Evolutionary conservation across 2,113 vertebrate genomes (phyloP), one percentile per base, ranked within the genome.

Genomic region (Toxotes chatareus): DNA sequence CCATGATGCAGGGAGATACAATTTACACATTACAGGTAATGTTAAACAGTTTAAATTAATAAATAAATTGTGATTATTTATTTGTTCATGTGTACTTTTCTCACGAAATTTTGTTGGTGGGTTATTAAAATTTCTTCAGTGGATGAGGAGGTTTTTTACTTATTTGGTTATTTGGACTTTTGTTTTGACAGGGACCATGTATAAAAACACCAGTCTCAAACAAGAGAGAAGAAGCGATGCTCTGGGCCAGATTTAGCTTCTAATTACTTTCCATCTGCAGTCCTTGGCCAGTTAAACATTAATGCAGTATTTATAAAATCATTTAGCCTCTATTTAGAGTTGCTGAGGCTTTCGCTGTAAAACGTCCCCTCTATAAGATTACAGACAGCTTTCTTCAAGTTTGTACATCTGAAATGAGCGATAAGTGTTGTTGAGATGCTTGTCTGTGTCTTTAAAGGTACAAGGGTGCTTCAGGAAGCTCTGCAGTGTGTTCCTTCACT

Each of bases 401-500:
- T 63, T 31, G 0, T 23, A 46, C n/a, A 46, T 72, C 13, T 72
- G 53, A 46, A 27, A 32, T 38, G 21, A 42, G 56, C 16, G 23
- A 4, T 42, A 13, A 60, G 4, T 47, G 3, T 64, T 60, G 55
- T 55, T 74, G 7, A 60, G 1, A 66, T 17, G 38, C 19, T 69
- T 53, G 6, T 74, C 77, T 74, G 1, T 82, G 40, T 86, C 7
- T 62, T 0, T 0, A 6, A 84, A 99, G 98, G 98, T 97, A 97
- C 75, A 94, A 96, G 63, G 97, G 97, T 0, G 95, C 96, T 0
- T 93, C 95, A 0, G 96, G 97, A 62, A 96, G 96, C 77, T 98
- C 98, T 2, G 98, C 98, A 0, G 93, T 99, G 16, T 99, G 98
- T 1, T 94, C 97, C 65, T 99, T 99, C 91, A 94, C 96, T 64